These are phyloP conservation scores for Odontamblyopus lacepedii DNA, from an alignment of 2,797 vertebrate species.

Conservation along the genomic window DNA sequence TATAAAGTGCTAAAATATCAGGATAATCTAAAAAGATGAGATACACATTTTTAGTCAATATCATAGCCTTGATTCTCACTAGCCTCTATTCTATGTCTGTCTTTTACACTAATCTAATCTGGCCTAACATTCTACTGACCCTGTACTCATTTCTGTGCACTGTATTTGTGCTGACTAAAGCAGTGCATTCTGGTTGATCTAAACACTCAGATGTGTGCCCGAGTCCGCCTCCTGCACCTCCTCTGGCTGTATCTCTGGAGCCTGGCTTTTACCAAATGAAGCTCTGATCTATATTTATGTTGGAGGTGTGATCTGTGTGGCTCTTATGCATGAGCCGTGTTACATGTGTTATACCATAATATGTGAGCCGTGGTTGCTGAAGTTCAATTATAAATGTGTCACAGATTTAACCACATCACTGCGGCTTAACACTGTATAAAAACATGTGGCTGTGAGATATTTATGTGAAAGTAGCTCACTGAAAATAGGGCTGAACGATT, in stretches of 20 bases:
- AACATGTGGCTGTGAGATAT: background rate
- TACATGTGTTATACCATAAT: constrained; percentile 8
- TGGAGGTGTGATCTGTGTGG: constrained; percentile 27
- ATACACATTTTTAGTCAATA: no score
- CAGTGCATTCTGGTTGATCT: constrained; percentile 16
- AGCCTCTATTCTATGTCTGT: no score
- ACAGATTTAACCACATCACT: constrained; percentile 5
- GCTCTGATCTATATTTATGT: constrained; percentile 17
- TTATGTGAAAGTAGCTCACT: background rate
- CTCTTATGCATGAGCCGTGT: constrained; percentile 29
- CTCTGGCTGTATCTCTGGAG: constrained; percentile 16
- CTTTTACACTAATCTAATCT: no score
- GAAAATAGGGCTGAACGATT: no score
- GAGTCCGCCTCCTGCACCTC: constrained; percentile 25
- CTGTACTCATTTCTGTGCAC: constrained; percentile 10
- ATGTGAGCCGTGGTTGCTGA: background rate
- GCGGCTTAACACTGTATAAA: background rate
- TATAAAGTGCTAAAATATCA: no score
- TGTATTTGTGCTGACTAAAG: constrained; percentile 53
- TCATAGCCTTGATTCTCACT: no score
- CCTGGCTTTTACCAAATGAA: constrained; percentile 4
- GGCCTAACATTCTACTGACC: no score
- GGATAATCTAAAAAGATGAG: no score
- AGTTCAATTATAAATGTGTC: background rate
- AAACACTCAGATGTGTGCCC: constrained; percentile 25